phyloP scores from a whole-genome alignment of 2,888 invertebrate genomes.

The Parelbella ahira region DNA sequence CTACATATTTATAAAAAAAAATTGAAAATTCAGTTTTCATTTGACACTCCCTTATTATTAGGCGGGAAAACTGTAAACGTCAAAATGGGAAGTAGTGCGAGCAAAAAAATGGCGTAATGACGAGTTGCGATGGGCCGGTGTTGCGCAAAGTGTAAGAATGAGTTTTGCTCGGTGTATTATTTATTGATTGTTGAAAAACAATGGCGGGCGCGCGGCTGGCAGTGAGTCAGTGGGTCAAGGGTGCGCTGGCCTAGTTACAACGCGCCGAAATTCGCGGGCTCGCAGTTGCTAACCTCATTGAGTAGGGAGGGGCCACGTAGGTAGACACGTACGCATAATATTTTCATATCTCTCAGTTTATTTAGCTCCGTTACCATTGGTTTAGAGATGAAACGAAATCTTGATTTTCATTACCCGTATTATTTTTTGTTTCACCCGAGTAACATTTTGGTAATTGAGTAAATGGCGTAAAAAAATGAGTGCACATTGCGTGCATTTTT shows the following conservation, averaged over 20 bases:
- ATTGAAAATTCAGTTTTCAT: no score
- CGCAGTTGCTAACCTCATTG: slow-evolving; percentile 66
- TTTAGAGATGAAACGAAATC: neutral
- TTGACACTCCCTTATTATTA: no score
- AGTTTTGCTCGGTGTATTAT: slow-evolving; percentile 72
- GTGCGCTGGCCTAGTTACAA: slow-evolving; percentile 71
- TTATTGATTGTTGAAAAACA: slow-evolving; percentile 80
- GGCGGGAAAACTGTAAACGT: slow-evolving; percentile 4
- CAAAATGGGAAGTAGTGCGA: slow-evolving; percentile 41
- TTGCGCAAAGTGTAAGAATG: slow-evolving; percentile 67
- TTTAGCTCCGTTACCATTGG: neutral
- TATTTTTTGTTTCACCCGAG: no score
- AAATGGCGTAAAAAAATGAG: no score
- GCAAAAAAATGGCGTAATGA: slow-evolving; percentile 36
- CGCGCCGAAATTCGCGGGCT: slow-evolving; percentile 75
- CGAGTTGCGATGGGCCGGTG: slow-evolving; percentile 47
- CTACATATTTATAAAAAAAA: no score
- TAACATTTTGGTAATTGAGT: no score
- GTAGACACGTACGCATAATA: slow-evolving; percentile 27
- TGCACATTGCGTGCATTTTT: no score
- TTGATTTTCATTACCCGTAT: no score
- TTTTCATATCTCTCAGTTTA: slow-evolving; percentile 1
- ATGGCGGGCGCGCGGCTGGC: slow-evolving; percentile 71
- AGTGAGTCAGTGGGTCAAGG: slow-evolving; percentile 80
- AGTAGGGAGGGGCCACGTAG: slow-evolving; percentile 42